phyloP scores from a whole-genome alignment of 2,888 invertebrate species.

The Furcula furcula region DNA sequence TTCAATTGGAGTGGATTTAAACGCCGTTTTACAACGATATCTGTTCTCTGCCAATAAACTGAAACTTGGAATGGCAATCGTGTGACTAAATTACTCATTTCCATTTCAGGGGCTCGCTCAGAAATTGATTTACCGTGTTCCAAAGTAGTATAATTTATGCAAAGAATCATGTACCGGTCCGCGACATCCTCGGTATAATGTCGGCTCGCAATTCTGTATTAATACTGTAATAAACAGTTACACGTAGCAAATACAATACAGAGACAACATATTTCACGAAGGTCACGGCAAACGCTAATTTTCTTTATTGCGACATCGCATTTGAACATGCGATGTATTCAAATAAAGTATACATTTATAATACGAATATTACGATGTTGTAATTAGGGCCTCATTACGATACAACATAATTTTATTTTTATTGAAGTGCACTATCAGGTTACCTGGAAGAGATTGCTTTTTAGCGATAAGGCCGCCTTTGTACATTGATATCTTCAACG shows the following conservation, averaged over 20 bases:
- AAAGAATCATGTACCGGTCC: conserved; percentile 69
- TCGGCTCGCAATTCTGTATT: conserved; percentile 46
- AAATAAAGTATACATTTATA: conserved; percentile 44
- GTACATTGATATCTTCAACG: too few relatives aligned
- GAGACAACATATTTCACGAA: conserved; percentile 42
- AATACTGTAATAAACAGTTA: conserved; percentile 53
- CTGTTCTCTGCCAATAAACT: conserved; percentile 17
- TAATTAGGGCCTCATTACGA: too few relatives aligned
- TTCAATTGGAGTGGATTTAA: too few relatives aligned
- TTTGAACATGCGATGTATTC: conserved; percentile 53
- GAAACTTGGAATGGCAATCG: conserved; percentile 18
- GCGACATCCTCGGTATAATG: conserved; percentile 63
- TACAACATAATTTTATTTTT: too few relatives aligned
- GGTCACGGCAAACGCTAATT: conserved; percentile 71
- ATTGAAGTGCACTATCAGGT: too few relatives aligned
- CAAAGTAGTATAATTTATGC: conserved; percentile 65
- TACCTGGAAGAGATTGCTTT: too few relatives aligned
- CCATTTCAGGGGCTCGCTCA: conserved; percentile 29
- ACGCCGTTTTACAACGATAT: conserved; percentile 12
- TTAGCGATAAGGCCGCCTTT: too few relatives aligned
- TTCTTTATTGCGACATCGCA: conserved; percentile 57
- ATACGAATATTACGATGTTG: too few relatives aligned
- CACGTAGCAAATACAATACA: conserved; percentile 39
- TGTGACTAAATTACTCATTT: conserved; percentile 37
- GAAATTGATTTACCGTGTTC: conserved; percentile 47